Conservation (phyloP, 2,888 invertebrate genomes). For the Chymomyza caudatula region DNA sequence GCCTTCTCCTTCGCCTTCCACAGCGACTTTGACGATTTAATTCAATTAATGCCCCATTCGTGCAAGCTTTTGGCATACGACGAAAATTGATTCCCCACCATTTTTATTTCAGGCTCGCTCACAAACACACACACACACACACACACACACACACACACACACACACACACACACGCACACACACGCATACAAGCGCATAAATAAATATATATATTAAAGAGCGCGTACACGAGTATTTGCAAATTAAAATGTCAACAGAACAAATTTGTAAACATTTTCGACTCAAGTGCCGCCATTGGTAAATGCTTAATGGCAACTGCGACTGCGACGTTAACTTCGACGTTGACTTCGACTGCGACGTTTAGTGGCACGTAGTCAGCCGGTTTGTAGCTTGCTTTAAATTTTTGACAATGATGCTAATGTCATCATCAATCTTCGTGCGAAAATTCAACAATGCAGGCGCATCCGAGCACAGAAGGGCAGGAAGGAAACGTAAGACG, state of each 20-base stretch:
- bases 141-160: conserved; percentile 5
- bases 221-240: conserved; percentile 52
- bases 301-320: conserved; percentile 37
- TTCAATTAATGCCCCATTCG: conserved; percentile 64
- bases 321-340: neutral
- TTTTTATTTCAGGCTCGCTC: conserved; percentile 19
- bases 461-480: conserved; percentile 19
- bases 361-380: conserved; percentile 17
- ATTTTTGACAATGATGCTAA: conserved; percentile 76
- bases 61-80: conserved; percentile 44
- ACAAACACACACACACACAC: conserved; percentile 35
- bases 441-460: conserved; percentile 46
- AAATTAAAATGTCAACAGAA: conserved; percentile 76
- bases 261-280: conserved; percentile 72
- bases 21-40: conserved; percentile 59
- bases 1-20: conserved; percentile 19
- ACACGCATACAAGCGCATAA: neutral
- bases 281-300: conserved; percentile 42
- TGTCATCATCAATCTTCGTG: conserved; percentile 77
- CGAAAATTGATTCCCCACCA: conserved; percentile 54
- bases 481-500: neutral
- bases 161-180: conserved; percentile 5
- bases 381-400: conserved; percentile 45
- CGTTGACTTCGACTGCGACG: neutral
- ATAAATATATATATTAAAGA: conserved; percentile 2